Percentiles rank a stretch among this genome's conserved stretches.
phyloP scores from a whole-genome alignment of 2,888 invertebrate genomes.

The Tipula helvola region DNA sequence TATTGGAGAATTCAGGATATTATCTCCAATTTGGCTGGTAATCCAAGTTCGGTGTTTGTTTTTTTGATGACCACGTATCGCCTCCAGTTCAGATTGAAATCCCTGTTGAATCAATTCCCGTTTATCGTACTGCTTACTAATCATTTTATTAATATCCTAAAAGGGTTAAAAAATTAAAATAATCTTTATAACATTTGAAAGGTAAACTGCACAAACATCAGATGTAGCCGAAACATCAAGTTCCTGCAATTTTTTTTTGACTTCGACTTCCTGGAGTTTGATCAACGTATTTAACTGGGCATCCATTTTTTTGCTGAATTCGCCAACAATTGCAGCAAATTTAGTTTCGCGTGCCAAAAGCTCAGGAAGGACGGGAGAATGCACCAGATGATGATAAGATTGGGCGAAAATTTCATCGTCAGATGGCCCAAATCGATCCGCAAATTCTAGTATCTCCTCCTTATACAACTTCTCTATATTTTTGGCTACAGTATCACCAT shows the following conservation, averaged over 20 bases:
- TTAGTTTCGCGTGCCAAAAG: slow-evolving; percentile 80
- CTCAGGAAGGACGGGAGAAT: slow-evolving; percentile 76
- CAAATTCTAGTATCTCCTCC: slow-evolving; percentile 72
- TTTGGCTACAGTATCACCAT: slow-evolving; percentile 62
- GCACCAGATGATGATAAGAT: slow-evolving; percentile 48
- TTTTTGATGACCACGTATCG: slow-evolving; percentile 71
- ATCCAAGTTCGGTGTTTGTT: slow-evolving; percentile 84
- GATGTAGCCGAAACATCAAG: slow-evolving; percentile 60
- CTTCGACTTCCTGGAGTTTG: slow-evolving; percentile 73
- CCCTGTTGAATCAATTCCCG: slow-evolving; percentile 74
- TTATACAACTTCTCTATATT: slow-evolving; percentile 70
- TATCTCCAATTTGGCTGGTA: slow-evolving; percentile 36
- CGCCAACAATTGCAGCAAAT: slow-evolving; percentile 68
- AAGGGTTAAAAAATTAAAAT: background rate
- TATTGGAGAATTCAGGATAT: slow-evolving; percentile 29
- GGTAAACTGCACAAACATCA: slow-evolving; percentile 19
- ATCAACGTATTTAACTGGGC: slow-evolving; percentile 57
- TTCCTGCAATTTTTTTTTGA: slow-evolving; percentile 71
- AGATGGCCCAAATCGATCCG: slow-evolving; percentile 65
- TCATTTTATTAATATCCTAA: slow-evolving; percentile 66
- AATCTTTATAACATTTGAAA: background rate
- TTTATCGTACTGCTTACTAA: slow-evolving; percentile 68
- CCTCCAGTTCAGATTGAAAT: slow-evolving; percentile 75
- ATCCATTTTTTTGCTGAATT: slow-evolving; percentile 59
- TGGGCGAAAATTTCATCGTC: slow-evolving; percentile 60